Base-by-base conservation (phyloP, 2,888 invertebrate species). In the Sturmia bella region DNA sequence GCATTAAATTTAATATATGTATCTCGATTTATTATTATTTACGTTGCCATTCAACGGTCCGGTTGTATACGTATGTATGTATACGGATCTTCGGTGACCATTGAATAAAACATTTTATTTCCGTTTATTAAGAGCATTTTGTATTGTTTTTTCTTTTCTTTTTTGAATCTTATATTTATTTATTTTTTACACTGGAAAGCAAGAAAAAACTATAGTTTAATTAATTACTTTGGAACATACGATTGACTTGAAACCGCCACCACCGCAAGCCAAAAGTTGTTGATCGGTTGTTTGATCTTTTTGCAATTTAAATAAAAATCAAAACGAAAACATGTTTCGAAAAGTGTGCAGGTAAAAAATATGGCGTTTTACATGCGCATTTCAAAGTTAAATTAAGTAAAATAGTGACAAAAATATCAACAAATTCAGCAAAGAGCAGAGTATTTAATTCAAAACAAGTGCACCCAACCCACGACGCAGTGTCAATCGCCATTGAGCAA, bases 201-300 rank as follows among this genome's bases (percentile, higher is more conserved):
- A 75, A 57, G 43, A 39, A 57, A 32, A 75, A 59, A 24, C 54
- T 64, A 45, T 39, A 69, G 59, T 56, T 75, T 79, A 83, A 83
- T 79, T 83, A 83, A 83, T 83, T 83, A 75, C 70, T 66, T 66
- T 56, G 45, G 48, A 15, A 61, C 78, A 61, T 41, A 37, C 56
- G 59, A 66, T 75, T 75, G 75, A 83, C 78, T 75, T 54, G 54
- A 66, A 75, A 75, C 57, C 78, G 78, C 83, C 74, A 45, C 56
- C 76, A 70, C 41, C 81, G 15, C 54, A 19, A 57, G 45, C 66
- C 57, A 59, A 57, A 32, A 59, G 7, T 50, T 39, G 15, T 52
- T 41, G 66, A 68, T 75, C 66, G 15, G 41, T 15, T 50, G 59
- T 15, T 72, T 50, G 77, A 64, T 70, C 52, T 77, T 77, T 15